Conservation (phyloP, 2,797 vertebrate genomes). For the Poecilia wingei region DNA sequence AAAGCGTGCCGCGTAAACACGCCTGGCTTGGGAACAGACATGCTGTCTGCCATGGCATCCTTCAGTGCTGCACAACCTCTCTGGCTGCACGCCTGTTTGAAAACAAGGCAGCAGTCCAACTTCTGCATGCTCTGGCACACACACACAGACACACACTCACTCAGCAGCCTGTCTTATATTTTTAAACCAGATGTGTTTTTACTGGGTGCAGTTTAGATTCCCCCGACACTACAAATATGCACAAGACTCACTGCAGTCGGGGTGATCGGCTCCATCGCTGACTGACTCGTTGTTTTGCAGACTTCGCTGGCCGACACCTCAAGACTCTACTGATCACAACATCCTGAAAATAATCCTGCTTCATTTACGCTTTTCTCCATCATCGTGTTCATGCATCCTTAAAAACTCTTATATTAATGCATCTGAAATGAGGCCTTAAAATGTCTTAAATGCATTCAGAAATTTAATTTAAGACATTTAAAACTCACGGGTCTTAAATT, state of each 20-base stretch:
- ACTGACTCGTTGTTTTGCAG: slow-evolving; percentile 14
- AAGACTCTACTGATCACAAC: slow-evolving; percentile 3
- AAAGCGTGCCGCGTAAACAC: slow-evolving; percentile 29
- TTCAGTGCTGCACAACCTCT: slow-evolving; percentile 45
- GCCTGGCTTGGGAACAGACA: slow-evolving; percentile 54
- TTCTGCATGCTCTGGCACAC: slow-evolving; percentile 23
- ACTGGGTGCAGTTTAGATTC: slow-evolving; percentile 77
- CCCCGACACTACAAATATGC: slow-evolving; percentile 70
- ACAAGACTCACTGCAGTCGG: slow-evolving; percentile 47
- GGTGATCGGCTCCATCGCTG: slow-evolving; percentile 31
- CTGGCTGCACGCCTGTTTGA: slow-evolving; percentile 48
- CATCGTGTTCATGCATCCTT: no score
- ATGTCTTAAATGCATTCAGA: neutral
- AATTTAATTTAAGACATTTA: no score
- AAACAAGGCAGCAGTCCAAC: slow-evolving; percentile 57
- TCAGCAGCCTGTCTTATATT: slow-evolving; percentile 63
- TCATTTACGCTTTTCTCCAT: neutral
- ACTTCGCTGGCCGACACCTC: slow-evolving; percentile 10
- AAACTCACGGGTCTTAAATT: no score
- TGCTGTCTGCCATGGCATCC: slow-evolving; percentile 48
- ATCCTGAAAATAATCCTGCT: slow-evolving; percentile 1
- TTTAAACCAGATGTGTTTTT: slow-evolving; percentile 82
- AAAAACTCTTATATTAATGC: no score
- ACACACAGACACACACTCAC: slow-evolving; percentile 14
- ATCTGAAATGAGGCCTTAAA: no score